Evolutionary conservation across 2,113 vertebrate species (phyloP), one percentile per base, ranked within the genome.

Genomic region (Anoplopoma fimbria): DNA sequence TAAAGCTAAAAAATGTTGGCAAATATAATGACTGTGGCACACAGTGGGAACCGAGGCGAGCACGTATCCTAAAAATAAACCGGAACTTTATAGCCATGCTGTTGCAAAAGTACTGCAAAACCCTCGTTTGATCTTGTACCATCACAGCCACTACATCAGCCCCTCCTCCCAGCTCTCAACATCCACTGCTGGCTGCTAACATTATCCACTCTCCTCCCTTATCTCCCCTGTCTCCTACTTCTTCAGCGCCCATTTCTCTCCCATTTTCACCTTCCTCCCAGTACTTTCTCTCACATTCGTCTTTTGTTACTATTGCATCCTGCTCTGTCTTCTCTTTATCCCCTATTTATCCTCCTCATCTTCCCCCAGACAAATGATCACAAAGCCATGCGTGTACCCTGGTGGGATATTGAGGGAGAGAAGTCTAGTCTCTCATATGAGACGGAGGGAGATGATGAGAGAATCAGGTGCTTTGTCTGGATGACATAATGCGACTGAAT

Each of bases 391-490:
- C 47, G 6, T 68, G 75, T 55, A 9, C 51, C 61, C 69, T 60
- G 14, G 42, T 81, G 57, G 61, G 75, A 82, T 38, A 64, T 1
- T 34, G 79, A 64, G 53, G 49, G 71, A 58, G 63, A 65, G 84
- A 49, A 75, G 86, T 88, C 86, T 85, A 3, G 84, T 67, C 85
- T 86, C 1, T 83, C 85, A 69, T 77, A n/a, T 83, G 79, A 84
- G 85, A 88, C 69, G 3, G 68, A 75, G 68, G 60, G 89, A 82
- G 74, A 91, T 92, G 92, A 94, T 94, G 93, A 95, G 94, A 93
- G 91, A 94, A 93, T 94, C 94, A 94, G 93, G 92, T 94, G 91
- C 69, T 89, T 79, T 64, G 91, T 87, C 89, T 93, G 85, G 69
- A 87, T 89, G 85, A 94, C 83, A 87, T 84, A 78, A 92, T 83